A percentile compares a stretch with the other conserved stretches of the same genome.
These are phyloP conservation scores for Melanotaenia boesemani DNA, from an alignment of 2,797 vertebrate species.

Conservation along the genomic window DNA sequence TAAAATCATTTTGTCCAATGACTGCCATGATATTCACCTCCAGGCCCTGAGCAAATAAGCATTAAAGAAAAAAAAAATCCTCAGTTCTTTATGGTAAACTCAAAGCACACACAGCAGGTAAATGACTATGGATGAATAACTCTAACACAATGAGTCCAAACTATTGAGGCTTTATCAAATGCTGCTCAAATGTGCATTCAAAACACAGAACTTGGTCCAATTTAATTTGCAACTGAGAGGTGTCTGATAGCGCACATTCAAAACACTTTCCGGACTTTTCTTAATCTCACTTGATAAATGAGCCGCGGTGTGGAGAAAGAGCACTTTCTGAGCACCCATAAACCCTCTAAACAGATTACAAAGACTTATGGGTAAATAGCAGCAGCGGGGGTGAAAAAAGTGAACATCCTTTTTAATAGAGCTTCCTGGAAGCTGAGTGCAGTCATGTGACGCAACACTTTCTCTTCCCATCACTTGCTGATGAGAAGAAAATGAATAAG, in stretches of 20 bases:
- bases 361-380: conserved; percentile 79
- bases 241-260: conserved; percentile 64
- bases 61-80: neutral
- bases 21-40: too few species aligned
- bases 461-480: conserved; percentile 76
- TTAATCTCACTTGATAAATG: conserved; percentile 78
- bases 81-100: conserved; percentile 7
- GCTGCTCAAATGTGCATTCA: conserved; percentile 53
- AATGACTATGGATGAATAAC: conserved; percentile 19
- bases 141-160: conserved; percentile 27
- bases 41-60: neutral
- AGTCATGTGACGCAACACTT: conserved; percentile 74
- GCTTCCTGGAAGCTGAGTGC: conserved; percentile 72
- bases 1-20: too few species aligned
- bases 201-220: conserved; percentile 54
- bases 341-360: conserved; percentile 77
- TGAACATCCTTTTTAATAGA: conserved; percentile 69
- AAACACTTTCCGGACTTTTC: conserved; percentile 73
- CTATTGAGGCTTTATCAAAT: conserved; percentile 46
- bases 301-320: conserved; percentile 62
- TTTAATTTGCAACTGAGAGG: conserved; percentile 66
- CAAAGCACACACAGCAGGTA: conserved; percentile 16
- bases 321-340: conserved; percentile 76
- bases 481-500: conserved; percentile 78
- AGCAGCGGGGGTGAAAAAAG: conserved; percentile 57